Evolutionary conservation across 2,113 vertebrate genomes (phyloP).

Genomic region (Pimephales promelas): DNA sequence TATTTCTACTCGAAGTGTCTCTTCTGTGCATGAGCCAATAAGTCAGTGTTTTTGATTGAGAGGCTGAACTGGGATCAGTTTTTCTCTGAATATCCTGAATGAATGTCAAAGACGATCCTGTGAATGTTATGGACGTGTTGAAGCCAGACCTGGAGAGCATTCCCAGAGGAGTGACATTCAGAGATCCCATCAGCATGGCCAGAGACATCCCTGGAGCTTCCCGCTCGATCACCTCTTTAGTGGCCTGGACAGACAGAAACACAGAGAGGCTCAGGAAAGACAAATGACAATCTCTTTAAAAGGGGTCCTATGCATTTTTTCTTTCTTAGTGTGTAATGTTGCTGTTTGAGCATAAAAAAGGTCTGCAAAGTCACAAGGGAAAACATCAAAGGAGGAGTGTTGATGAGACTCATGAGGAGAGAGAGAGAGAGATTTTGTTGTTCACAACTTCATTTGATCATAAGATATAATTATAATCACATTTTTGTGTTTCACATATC

Average conservation of each 20-base stretch:
- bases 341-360: too few relatives aligned
- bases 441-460: too few relatives aligned
- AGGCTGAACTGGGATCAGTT: constrained; percentile 16
- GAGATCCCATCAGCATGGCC: constrained; percentile 99
- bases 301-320: too few relatives aligned
- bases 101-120: neutral
- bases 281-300: neutral
- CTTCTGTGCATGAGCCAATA: neutral
- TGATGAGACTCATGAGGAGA: constrained; percentile 61
- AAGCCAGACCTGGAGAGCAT: constrained; percentile 93
- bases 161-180: constrained; percentile 96
- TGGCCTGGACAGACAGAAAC: constrained; percentile 79
- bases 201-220: constrained; percentile 98
- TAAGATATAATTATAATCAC: too few relatives aligned
- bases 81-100: neutral
- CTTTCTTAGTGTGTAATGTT: too few relatives aligned
- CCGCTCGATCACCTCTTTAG: constrained; percentile 97
- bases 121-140: neutral
- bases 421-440: constrained; percentile 35
- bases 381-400: constrained; percentile 67
- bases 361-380: neutral
- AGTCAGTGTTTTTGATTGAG: neutral
- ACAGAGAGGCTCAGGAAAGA: neutral
- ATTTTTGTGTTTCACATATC: too few relatives aligned
- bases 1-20: neutral